phyloP scores from a whole-genome alignment of 35 echinoderm and acorn worm species.

The Amphiura filiformis region DNA sequence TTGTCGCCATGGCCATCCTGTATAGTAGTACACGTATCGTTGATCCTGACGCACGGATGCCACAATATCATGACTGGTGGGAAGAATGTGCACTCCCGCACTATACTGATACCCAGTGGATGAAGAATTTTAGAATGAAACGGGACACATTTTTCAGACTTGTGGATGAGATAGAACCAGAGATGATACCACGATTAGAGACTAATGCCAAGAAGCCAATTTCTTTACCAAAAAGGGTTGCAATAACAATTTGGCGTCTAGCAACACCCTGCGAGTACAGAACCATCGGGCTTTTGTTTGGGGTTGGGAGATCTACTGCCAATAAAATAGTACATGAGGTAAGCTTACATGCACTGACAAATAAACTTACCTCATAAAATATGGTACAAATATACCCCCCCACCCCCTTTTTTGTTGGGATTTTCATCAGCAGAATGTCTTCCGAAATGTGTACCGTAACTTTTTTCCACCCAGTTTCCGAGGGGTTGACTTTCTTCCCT shows the following conservation, averaged over 20 bases:
- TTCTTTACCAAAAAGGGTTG: slow-evolving; percentile 41
- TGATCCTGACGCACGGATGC: not conserved
- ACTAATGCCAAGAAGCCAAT: slow-evolving; percentile 21
- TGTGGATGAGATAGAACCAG: too few species aligned
- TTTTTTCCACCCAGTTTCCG: too few species aligned
- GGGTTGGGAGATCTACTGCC: slow-evolving; percentile 57
- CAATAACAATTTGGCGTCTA: slow-evolving; percentile 53
- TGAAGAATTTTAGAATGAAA: slow-evolving; percentile 62
- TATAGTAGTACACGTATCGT: not conserved
- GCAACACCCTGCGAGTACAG: slow-evolving; percentile 49
- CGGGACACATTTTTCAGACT: slow-evolving; percentile 29
- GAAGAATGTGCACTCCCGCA: not conserved
- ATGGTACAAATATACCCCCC: too few species aligned
- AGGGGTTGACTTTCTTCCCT: too few species aligned
- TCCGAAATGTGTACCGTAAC: too few species aligned
- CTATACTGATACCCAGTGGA: slow-evolving; percentile 28
- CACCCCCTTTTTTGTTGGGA: too few species aligned
- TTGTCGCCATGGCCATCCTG: too few species aligned
- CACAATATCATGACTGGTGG: not conserved
- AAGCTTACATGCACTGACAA: too few species aligned
- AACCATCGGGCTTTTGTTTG: slow-evolving; percentile 65
- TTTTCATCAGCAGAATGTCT: too few species aligned
- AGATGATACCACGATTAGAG: not conserved
- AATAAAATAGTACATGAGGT: too few species aligned
- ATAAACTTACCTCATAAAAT: too few species aligned